Base-by-base conservation (phyloP, 2,797 vertebrate species). In the Rhinoraja longicauda region DNA sequence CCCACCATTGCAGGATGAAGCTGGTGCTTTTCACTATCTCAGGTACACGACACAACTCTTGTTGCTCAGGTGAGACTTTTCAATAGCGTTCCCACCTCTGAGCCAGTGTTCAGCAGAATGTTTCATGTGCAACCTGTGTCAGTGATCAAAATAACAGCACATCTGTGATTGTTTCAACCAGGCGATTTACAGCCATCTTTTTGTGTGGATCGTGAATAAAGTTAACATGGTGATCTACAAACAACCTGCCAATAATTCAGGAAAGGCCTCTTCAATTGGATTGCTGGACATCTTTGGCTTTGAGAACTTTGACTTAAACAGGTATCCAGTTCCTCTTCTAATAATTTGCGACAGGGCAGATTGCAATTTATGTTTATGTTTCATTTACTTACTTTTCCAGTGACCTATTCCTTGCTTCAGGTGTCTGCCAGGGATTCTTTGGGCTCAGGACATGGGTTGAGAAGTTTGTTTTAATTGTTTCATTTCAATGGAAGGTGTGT, bases 241-340 rank as follows among this genome's bases (percentile, higher is more conserved):
- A 4, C 94, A 95, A 0, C 0, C 96, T 17, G 93, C 96, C 1
- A 96, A 97, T 93, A 96, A 97, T 4, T 93, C 96, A 15, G 93
- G 93, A 21, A 93, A 95, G 1, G 93, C 94, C 39, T 94, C 88
- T 97, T 97, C 98, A 13, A 98, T 99, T 1, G 99, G 99, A 70
- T 95, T 99, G 75, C 95, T 99, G 39, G 99, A 99, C 94, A 99
- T 99, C 96, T 99, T 99, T 94, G 99, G 99, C 81, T 99, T 99
- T 96, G 99, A 99, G 96, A 99, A 99, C 95, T 99, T 99, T 93
- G 95, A 93, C 53, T 97, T 96, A 92, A 99, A 99, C 96, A 99
- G 99, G 99, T 99, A 94, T 5, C 93, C 24, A 8, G 15, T 29
- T 67, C 15, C 17, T 45, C n/a, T 75, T 62, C 67, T 67, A 32